Percentiles rank a stretch among this genome's conserved stretches.
phyloP scores from a whole-genome alignment of 2,888 invertebrate genomes.

The Chaetogeoica ovagalla region DNA sequence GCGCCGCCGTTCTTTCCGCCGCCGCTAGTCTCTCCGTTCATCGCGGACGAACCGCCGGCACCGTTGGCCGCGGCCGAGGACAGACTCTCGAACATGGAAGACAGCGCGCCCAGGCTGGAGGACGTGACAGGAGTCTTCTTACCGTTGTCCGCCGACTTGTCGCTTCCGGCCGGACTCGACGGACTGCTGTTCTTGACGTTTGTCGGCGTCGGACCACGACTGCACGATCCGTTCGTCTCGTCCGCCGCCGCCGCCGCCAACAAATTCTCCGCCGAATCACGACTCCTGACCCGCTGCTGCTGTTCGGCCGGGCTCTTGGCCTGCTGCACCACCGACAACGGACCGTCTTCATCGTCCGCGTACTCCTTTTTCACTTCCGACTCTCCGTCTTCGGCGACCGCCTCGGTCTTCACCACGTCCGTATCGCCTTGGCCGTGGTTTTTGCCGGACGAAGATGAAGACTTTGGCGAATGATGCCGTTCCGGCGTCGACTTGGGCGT shows the following conservation, averaged over 20 bases:
- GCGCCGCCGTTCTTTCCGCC: constrained; percentile 68
- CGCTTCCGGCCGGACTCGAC: constrained; percentile 54
- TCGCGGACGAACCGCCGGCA: constrained; percentile 56
- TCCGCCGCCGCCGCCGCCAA: constrained; percentile 61
- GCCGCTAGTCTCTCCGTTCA: constrained; percentile 55
- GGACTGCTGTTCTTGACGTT: constrained; percentile 55
- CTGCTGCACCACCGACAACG: not conserved
- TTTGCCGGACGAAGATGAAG: constrained; percentile 60
- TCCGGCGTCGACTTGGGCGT: constrained; percentile 62
- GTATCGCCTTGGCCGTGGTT: constrained; percentile 60
- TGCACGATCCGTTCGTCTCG: constrained; percentile 63
- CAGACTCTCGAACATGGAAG: constrained; percentile 87
- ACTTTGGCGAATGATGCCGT: constrained; percentile 67
- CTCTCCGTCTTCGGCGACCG: constrained; percentile 18
- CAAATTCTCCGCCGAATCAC: constrained; percentile 25
- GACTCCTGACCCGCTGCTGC: constrained; percentile 12
- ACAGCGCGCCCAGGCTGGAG: constrained; percentile 78
- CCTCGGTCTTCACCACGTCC: constrained; percentile 52
- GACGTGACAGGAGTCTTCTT: constrained; percentile 59
- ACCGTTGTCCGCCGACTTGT: constrained; percentile 28
- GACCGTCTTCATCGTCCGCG: constrained; percentile 20
- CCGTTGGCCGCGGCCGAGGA: constrained; percentile 61
- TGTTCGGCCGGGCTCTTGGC: constrained; percentile 30
- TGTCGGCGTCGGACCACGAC: constrained; percentile 58
- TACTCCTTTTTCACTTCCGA: constrained; percentile 58